Evolutionary conservation across 2,888 invertebrate species (phyloP).

Genomic region (Fissipunctia ypsillon): DNA sequence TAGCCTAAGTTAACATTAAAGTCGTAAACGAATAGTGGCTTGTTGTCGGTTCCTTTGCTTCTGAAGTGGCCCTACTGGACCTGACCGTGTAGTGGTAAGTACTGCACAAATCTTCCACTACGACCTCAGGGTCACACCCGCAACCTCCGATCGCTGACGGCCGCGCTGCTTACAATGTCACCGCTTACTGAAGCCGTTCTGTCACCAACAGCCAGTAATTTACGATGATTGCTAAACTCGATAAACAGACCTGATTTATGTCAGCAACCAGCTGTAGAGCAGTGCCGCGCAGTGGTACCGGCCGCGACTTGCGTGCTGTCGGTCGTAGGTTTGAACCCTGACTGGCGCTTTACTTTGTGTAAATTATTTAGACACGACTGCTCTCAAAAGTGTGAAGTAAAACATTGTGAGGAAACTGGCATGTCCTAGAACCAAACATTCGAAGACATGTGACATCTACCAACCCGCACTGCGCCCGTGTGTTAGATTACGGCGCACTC

Average conservation of each 20-base stretch:
- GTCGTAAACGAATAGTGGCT: background rate
- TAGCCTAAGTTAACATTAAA: background rate
- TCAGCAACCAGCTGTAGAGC: background rate
- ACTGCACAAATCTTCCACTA: background rate
- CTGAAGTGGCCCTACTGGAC: background rate
- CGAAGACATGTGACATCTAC: background rate
- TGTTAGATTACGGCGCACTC: background rate
- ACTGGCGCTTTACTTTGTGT: background rate
- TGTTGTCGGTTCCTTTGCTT: background rate
- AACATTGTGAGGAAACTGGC: background rate
- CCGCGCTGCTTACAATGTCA: constrained; percentile 23
- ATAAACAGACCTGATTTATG: constrained; percentile 17
- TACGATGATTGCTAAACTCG: constrained; percentile 21
- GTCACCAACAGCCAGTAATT: constrained; percentile 30
- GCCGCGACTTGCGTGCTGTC: background rate
- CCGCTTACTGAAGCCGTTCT: constrained; percentile 30
- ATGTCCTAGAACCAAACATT: background rate
- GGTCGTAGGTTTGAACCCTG: background rate
- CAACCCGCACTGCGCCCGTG: background rate
- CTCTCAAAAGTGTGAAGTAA: background rate
- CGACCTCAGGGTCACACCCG: constrained; percentile 27
- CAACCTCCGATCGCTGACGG: constrained; percentile 36
- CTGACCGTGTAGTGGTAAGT: no score
- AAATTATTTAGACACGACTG: background rate
- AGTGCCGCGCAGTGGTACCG: background rate